These are phyloP conservation scores for Sclerodermus sp. DNA, from an alignment of 2,888 invertebrate genomes.

Conservation along the genomic window DNA sequence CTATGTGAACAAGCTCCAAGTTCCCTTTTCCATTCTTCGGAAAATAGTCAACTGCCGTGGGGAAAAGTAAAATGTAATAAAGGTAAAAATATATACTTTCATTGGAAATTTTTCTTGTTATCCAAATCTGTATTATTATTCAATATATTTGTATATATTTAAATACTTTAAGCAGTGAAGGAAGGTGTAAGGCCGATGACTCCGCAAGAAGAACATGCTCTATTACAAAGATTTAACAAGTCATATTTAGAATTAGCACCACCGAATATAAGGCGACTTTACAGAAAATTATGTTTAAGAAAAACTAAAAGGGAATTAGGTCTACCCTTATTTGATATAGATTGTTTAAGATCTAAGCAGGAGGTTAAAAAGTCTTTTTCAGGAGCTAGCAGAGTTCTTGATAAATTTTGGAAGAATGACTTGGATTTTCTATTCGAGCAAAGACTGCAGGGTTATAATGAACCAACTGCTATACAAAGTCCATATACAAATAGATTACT, in stretches of 20 bases:
- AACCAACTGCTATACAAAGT: constrained; percentile 66
- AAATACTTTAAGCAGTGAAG: too few relatives aligned
- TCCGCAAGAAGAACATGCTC: constrained; percentile 59
- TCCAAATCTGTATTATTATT: too few relatives aligned
- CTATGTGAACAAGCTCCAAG: constrained; percentile 29
- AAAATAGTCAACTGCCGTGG: constrained; percentile 59
- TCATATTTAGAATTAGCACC: constrained; percentile 39
- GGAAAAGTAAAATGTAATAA: constrained; percentile 26
- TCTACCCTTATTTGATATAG: constrained; percentile 64
- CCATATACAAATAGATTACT: constrained; percentile 72
- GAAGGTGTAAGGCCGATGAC: constrained; percentile 53
- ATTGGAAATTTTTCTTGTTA: neutral
- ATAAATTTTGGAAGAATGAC: constrained; percentile 44
- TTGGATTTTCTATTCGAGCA: constrained; percentile 42
- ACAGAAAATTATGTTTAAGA: constrained; percentile 64
- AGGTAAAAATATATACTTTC: constrained; percentile 22
- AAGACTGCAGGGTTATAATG: constrained; percentile 61
- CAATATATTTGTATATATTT: too few relatives aligned
- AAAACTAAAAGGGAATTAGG: constrained; percentile 63
- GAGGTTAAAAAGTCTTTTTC: constrained; percentile 20
- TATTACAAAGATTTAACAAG: constrained; percentile 52
- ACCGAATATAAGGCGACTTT: constrained; percentile 57
- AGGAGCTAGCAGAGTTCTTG: constrained; percentile 40
- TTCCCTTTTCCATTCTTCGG: constrained; percentile 44
- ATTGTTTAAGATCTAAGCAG: constrained; percentile 42